These are phyloP conservation scores for Rhynchomys soricoides DNA, from an alignment of 2,113 vertebrate species.

Conservation along the genomic window DNA sequence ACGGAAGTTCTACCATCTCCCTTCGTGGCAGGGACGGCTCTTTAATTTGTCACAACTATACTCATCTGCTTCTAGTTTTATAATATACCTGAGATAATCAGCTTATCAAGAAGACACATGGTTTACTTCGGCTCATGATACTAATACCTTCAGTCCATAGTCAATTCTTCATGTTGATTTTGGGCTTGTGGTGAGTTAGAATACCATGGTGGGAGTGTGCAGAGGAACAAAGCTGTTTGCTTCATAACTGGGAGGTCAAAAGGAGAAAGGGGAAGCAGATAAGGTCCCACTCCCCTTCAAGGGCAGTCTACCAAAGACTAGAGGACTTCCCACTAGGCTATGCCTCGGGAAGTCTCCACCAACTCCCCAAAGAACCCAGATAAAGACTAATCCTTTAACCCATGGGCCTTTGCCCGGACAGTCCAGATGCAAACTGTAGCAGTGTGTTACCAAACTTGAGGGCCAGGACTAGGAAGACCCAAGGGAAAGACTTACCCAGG, in stretches of 20 bases:
- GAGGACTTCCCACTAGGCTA: not conserved
- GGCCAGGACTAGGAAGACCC: too few species aligned
- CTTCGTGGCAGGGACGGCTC: not conserved
- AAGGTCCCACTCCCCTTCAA: not conserved
- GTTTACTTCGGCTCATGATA: not conserved
- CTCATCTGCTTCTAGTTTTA: not conserved
- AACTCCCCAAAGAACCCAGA: not conserved
- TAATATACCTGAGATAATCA: not conserved
- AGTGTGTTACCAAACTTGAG: not conserved
- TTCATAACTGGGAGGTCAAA: not conserved
- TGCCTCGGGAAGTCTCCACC: not conserved
- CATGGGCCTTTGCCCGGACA: not conserved
- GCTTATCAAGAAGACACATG: not conserved
- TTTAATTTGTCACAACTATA: not conserved
- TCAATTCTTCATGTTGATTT: not conserved
- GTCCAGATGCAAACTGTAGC: not conserved
- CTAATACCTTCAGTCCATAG: not conserved
- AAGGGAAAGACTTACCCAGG: not conserved
- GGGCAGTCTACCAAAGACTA: not conserved
- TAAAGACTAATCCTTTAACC: not conserved
- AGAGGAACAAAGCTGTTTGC: not conserved
- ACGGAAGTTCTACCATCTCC: too few species aligned
- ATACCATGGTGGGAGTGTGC: not conserved
- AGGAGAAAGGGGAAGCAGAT: not conserved
- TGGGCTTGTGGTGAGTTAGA: not conserved